A percentile compares a stretch with the other conserved stretches of the same genome.
phyloP scores from a whole-genome alignment of 2,113 vertebrate species.

The Panthera leo region DNA sequence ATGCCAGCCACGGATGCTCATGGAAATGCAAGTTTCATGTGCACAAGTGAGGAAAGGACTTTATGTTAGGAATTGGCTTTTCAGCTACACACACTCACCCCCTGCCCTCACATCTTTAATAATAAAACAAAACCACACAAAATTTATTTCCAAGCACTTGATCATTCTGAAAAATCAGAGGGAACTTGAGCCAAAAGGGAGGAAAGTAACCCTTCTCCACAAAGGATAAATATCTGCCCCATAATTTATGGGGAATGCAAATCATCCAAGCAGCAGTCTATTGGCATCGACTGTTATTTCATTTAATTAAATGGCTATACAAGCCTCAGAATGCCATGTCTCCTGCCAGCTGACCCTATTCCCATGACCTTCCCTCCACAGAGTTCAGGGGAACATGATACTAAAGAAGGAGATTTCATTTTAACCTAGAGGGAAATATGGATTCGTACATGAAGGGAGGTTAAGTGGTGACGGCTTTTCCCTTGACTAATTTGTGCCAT shows the following conservation, averaged over 20 bases:
- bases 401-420: neutral
- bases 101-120: neutral
- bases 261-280: slow-evolving; percentile 7
- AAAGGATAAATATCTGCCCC: slow-evolving; percentile 43
- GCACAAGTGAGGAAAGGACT: neutral
- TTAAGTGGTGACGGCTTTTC: neutral
- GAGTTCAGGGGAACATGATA: neutral
- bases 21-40: neutral
- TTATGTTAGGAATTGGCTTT: neutral
- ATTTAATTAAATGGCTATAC: slow-evolving; percentile 45
- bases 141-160: neutral
- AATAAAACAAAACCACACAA: slow-evolving; percentile 25
- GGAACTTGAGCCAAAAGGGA: neutral
- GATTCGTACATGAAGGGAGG: neutral
- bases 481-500: neutral
- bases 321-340: neutral
- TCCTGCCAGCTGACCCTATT: slow-evolving; percentile 64
- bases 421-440: slow-evolving; percentile 5
- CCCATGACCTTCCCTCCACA: slow-evolving; percentile 47
- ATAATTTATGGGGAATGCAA: slow-evolving; percentile 53
- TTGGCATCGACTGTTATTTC: slow-evolving; percentile 12
- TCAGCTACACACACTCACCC: neutral
- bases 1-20: neutral
- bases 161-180: slow-evolving; percentile 1
- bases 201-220: neutral